These are phyloP conservation scores for Cynodonichthys magdalenae DNA, from an alignment of 2,797 vertebrate species.

Conservation along the genomic window DNA sequence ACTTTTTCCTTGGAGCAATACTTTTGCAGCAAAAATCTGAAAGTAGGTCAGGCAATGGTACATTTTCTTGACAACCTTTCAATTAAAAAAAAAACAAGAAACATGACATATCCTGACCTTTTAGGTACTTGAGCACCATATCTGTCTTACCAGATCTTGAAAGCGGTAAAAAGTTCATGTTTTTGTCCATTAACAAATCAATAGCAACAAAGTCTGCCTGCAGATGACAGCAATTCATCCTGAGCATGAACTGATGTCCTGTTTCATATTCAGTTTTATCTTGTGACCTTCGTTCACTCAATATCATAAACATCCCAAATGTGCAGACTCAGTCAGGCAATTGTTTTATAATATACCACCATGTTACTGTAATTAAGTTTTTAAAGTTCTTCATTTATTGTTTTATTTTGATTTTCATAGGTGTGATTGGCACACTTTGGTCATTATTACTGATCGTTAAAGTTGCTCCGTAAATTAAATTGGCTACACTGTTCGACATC, in stretches of 20 bases:
- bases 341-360: background rate
- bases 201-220: background rate
- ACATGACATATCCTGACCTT: background rate
- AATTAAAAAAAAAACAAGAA: background rate
- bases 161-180: background rate
- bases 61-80: background rate
- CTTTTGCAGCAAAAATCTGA: background rate
- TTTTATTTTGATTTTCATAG: background rate
- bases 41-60: background rate
- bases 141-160: background rate
- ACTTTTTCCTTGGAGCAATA: background rate
- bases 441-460: background rate
- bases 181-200: background rate
- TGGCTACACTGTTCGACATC: too few species aligned
- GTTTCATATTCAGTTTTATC: background rate
- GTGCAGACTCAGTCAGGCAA: background rate
- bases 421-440: background rate
- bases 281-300: background rate
- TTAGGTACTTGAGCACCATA: background rate
- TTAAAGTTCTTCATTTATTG: background rate
- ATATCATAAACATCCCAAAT: background rate
- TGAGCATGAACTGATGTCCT: background rate
- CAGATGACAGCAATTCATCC: background rate
- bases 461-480: background rate
- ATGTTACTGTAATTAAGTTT: background rate